A percentile compares a stretch with the other conserved stretches of the same genome.
Conservation (phyloP, 2,113 vertebrate species). For the Pagrus major region DNA sequence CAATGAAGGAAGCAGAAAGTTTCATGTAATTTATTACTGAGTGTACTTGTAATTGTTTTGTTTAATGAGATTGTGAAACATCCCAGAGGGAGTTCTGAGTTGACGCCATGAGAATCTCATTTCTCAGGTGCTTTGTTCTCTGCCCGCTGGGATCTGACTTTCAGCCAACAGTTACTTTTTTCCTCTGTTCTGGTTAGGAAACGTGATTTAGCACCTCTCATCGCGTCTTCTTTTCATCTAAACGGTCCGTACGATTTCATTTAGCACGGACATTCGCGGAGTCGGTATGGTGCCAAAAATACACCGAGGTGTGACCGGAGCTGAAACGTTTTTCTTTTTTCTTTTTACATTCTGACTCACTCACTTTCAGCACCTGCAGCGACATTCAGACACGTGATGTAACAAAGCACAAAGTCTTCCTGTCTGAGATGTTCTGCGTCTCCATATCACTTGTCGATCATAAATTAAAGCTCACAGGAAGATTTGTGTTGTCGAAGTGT, state of each 20-base stretch:
- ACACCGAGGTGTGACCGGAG: constrained; percentile 1
- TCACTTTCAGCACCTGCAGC: constrained; percentile 1
- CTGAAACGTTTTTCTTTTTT: not conserved
- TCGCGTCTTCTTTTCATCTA: not conserved
- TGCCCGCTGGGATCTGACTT: not conserved
- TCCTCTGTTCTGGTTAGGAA: not conserved
- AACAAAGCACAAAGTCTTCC: not conserved
- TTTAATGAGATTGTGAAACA: not conserved
- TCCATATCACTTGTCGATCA: not conserved
- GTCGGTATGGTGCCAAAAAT: not conserved
- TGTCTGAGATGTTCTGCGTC: not conserved
- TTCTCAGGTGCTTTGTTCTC: not conserved
- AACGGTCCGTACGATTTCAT: not conserved
- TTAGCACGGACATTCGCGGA: not conserved
- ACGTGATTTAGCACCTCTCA: not conserved
- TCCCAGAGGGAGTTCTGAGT: not conserved
- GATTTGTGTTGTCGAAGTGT: not conserved
- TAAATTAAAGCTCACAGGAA: not conserved
- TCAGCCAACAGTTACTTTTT: constrained; percentile 1
- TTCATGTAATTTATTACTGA: too few species aligned
- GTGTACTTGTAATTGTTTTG: too few species aligned
- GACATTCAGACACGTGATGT: not conserved
- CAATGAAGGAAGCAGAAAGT: too few species aligned
- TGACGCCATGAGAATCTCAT: not conserved
- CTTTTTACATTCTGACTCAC: too few species aligned